Conservation (phyloP, 2,797 vertebrate genomes). For the Allobates femoralis region DNA sequence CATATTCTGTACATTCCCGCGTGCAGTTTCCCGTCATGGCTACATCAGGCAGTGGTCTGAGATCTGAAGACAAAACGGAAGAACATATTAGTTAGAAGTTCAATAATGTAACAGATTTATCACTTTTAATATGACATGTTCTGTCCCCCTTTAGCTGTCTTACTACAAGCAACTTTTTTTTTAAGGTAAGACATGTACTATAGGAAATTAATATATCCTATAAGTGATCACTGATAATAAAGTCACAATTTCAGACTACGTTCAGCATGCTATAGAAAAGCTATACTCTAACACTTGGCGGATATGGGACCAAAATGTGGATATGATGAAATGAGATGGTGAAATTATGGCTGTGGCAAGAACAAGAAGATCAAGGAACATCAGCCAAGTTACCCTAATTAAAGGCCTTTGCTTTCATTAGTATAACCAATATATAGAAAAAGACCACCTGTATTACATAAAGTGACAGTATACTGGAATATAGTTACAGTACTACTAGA, state of each 20-base stretch:
- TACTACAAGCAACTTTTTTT: not conserved
- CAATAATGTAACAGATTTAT: not conserved
- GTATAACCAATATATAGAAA: not conserved
- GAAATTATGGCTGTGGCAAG: not conserved
- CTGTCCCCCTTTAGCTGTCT: not conserved
- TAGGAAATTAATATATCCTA: not conserved
- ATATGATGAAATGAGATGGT: too few relatives aligned
- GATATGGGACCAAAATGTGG: too few relatives aligned
- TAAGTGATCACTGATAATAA: not conserved
- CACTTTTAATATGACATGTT: not conserved
- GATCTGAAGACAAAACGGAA: conserved; percentile 78
- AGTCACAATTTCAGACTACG: not conserved
- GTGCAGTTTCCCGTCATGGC: conserved; percentile 99
- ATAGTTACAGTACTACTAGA: not conserved
- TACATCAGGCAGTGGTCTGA: conserved; percentile 94
- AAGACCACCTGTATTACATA: not conserved
- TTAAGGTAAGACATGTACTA: not conserved
- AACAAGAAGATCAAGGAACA: not conserved
- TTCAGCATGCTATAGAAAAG: not conserved
- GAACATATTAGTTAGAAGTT: not conserved
- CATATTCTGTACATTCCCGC: conserved; percentile 95
- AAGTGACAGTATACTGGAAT: not conserved
- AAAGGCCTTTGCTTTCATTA: not conserved
- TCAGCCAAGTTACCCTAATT: not conserved
- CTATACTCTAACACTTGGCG: too few relatives aligned